phyloP scores from a whole-genome alignment of 1,140 invertebrate genomes.

The Papilio machaon region DNA sequence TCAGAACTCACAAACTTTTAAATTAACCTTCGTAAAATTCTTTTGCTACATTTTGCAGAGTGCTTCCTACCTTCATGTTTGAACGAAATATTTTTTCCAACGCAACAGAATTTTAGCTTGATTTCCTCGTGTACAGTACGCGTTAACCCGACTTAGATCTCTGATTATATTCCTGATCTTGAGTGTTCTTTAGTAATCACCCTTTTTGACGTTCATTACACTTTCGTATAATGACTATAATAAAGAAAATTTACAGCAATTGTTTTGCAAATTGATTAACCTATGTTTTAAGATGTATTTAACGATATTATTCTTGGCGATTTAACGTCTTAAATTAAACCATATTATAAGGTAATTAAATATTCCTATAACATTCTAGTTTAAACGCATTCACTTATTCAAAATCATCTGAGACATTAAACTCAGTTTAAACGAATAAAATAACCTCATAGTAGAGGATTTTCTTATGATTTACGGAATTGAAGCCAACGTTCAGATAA shows the following conservation, averaged over 20 bases:
- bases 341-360: background rate
- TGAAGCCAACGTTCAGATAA: constrained; percentile 10
- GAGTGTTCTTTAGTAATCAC: background rate
- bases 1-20: background rate
- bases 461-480: constrained; percentile 5
- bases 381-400: background rate
- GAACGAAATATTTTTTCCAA: background rate
- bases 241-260: background rate
- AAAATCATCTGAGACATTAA: constrained; percentile 1
- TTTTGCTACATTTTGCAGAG: background rate
- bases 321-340: no score
- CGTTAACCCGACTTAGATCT: background rate
- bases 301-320: no score
- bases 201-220: background rate
- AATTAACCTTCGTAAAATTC: background rate
- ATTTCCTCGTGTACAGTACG: background rate
- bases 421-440: constrained; percentile 8
- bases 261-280: no score
- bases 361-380: background rate
- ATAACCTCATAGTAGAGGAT: background rate
- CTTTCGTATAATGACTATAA: background rate
- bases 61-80: background rate
- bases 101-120: background rate
- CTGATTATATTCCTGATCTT: background rate
- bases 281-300: no score